Evolutionary conservation across 2,888 invertebrate species (phyloP).

Genomic region (Cheilosia vulpina): DNA sequence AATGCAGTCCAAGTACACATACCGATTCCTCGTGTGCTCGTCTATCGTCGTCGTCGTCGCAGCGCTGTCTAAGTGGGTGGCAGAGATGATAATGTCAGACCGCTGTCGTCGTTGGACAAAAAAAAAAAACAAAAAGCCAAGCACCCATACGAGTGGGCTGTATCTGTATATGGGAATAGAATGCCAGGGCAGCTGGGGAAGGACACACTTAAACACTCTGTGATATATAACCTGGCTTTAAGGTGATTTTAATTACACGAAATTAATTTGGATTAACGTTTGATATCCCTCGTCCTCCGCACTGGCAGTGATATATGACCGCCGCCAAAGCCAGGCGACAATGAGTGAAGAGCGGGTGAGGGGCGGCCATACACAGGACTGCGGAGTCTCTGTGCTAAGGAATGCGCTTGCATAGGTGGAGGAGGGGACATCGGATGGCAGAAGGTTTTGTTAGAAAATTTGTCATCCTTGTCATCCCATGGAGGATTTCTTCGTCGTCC

Average conservation of each 20-base stretch:
- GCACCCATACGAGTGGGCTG: conserved; percentile 15
- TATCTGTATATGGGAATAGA: neutral
- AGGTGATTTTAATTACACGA: conserved; percentile 82
- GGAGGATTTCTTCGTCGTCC: conserved; percentile 49
- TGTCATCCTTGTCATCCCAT: conserved; percentile 59
- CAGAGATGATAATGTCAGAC: conserved; percentile 64
- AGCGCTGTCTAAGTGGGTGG: conserved; percentile 13
- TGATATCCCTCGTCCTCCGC: conserved; percentile 78
- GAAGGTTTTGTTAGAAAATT: conserved; percentile 64
- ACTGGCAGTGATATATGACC: conserved; percentile 76
- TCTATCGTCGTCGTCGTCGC: neutral
- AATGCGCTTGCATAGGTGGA: conserved; percentile 42
- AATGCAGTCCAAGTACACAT: conserved; percentile 43
- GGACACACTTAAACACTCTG: conserved; percentile 75
- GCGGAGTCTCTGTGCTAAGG: conserved; percentile 38
- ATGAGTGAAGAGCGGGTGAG: conserved; percentile 52
- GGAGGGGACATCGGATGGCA: neutral
- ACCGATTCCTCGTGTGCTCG: neutral
- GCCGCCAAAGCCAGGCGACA: conserved; percentile 61
- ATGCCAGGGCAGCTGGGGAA: conserved; percentile 49
- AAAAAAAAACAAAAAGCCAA: conserved; percentile 12
- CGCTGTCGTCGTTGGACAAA: conserved; percentile 44
- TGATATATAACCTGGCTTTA: conserved; percentile 79
- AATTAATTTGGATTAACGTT: conserved; percentile 83
- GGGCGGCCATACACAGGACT: neutral